A percentile compares a stretch with the other conserved stretches of the same genome.
Evolutionary conservation across 2,888 invertebrate species (phyloP).

Genomic region (Halictus ligatus): DNA sequence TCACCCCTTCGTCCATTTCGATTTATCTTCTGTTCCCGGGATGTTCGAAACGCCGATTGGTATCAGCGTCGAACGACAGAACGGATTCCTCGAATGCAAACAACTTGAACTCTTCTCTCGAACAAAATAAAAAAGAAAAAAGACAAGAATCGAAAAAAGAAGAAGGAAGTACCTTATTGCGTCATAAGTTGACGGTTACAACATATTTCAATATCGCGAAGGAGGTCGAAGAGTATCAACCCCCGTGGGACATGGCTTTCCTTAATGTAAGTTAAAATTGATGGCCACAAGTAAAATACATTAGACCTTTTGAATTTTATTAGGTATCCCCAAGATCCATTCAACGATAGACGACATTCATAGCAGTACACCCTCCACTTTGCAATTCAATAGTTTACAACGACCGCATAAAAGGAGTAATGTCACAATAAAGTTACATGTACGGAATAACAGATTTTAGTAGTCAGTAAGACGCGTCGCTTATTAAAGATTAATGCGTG

Average conservation of each 20-base stretch:
- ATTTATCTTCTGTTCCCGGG: constrained; percentile 58
- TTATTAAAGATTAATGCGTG: background rate
- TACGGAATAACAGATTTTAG: background rate
- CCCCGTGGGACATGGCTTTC: constrained; percentile 35
- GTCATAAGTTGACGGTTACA: constrained; percentile 67
- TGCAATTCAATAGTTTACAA: constrained; percentile 32
- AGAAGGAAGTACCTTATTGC: constrained; percentile 67
- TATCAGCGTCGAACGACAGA: constrained; percentile 58
- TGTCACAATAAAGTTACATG: background rate
- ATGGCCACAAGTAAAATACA: constrained; percentile 63
- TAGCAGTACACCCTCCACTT: constrained; percentile 36
- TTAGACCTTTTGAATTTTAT: constrained; percentile 64
- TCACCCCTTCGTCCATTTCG: constrained; percentile 49
- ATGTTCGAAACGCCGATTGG: constrained; percentile 55
- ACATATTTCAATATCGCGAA: constrained; percentile 69
- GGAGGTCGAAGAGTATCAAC: constrained; percentile 55
- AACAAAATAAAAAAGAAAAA: background rate
- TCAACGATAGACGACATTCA: constrained; percentile 39
- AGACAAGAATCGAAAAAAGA: background rate
- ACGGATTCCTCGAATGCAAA: constrained; percentile 48
- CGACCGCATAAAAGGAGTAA: background rate
- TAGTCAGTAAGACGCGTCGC: background rate
- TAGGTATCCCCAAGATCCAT: constrained; percentile 24
- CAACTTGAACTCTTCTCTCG: constrained; percentile 59
- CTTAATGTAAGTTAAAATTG: constrained; percentile 59